Conservation (phyloP, 2,113 vertebrate genomes). For the Corythornis cristatus region DNA sequence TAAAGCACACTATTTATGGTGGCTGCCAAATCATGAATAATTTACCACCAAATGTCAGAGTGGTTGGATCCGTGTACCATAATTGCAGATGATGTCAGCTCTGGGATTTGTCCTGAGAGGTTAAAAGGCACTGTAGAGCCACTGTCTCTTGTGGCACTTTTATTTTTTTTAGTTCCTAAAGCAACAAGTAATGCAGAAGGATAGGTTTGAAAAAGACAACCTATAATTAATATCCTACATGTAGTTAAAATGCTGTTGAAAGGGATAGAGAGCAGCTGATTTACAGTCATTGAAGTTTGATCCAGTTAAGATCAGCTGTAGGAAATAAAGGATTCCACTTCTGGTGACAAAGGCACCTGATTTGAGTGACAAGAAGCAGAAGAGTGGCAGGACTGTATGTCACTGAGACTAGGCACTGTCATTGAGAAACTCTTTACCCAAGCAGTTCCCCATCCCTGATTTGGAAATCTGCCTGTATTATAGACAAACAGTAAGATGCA, state of each 20-base stretch:
- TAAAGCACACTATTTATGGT: not conserved
- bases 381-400: not conserved
- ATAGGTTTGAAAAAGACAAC: slow-evolving; percentile 2
- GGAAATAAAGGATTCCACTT: not conserved
- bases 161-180: slow-evolving; percentile 41
- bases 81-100: slow-evolving; percentile 68
- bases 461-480: not conserved
- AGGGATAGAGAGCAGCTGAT: not conserved
- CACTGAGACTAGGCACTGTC: not conserved
- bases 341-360: not conserved
- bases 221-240: slow-evolving; percentile 36
- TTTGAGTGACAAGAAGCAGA: not conserved
- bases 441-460: not conserved
- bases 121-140: slow-evolving; percentile 33
- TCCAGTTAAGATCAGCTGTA: not conserved
- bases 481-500: not conserved
- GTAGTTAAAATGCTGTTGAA: slow-evolving; percentile 3
- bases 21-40: slow-evolving; percentile 55
- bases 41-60: slow-evolving; percentile 58
- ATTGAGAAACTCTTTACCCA: not conserved
- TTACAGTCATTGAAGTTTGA: not conserved
- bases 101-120: slow-evolving; percentile 44
- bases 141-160: slow-evolving; percentile 28
- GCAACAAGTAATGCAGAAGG: slow-evolving; percentile 37
- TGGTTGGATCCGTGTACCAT: slow-evolving; percentile 21